Evolutionary conservation across 2,888 invertebrate species (phyloP).

Genomic region (Lepidocyrtinus sp.): DNA sequence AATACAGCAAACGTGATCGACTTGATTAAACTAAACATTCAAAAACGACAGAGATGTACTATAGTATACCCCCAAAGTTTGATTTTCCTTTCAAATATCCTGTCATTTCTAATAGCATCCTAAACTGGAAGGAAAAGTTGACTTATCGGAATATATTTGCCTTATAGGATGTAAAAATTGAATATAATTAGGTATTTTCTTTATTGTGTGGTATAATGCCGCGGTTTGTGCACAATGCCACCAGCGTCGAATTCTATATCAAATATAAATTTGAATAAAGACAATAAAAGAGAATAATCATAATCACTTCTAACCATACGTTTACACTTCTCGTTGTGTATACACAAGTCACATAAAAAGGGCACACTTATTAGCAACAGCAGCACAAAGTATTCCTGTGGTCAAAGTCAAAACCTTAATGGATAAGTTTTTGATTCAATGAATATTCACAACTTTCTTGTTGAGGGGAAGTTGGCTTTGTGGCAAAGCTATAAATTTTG

Average conservation of each 20-base stretch:
- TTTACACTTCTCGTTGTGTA: not conserved
- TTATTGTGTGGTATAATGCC: not conserved
- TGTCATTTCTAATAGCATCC: not conserved
- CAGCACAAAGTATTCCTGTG: not conserved
- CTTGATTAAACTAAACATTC: not conserved
- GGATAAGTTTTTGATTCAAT: not conserved
- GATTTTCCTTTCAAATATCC: not conserved
- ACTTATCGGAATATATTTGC: not conserved
- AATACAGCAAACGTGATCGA: not conserved
- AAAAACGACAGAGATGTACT: not conserved
- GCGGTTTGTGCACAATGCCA: not conserved
- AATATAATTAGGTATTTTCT: too few species aligned
- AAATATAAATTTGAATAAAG: not conserved
- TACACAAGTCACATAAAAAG: not conserved
- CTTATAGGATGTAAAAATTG: too few species aligned
- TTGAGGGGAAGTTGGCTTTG: not conserved
- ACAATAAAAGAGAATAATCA: not conserved
- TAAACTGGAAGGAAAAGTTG: constrained; percentile 20
- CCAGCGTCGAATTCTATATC: not conserved
- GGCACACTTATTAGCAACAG: not conserved
- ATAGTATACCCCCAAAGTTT: not conserved
- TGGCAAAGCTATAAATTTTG: not conserved
- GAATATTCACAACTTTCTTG: not conserved
- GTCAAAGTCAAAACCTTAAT: not conserved
- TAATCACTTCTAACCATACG: not conserved